Percentiles rank a stretch among this genome's conserved stretches.
These are phyloP conservation scores for Epinotia demarniana DNA, from an alignment of 2,888 invertebrate species.

Conservation along the genomic window DNA sequence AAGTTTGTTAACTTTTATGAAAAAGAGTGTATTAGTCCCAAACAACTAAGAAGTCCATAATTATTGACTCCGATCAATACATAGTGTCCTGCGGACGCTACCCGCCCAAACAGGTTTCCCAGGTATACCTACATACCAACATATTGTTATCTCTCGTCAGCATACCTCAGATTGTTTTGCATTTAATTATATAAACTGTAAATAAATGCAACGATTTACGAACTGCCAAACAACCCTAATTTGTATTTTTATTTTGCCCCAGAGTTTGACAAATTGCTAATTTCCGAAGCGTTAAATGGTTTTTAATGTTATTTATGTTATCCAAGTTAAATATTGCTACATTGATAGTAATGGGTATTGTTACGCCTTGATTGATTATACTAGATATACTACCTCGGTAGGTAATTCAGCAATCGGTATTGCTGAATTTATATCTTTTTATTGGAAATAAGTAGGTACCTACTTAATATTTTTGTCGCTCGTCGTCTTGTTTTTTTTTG, in stretches of 20 bases:
- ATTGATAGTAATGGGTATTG: not conserved
- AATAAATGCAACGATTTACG: constrained; percentile 59
- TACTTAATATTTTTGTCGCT: not conserved
- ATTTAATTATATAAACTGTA: constrained; percentile 62
- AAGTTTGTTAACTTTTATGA: not conserved
- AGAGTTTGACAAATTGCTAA: constrained; percentile 61
- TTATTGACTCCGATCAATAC: constrained; percentile 9
- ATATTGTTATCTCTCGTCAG: constrained; percentile 69
- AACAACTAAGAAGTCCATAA: not conserved
- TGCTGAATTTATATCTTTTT: not conserved
- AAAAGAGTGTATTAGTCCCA: not conserved
- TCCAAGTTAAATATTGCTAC: not conserved
- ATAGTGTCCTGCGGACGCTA: constrained; percentile 60
- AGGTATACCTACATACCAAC: constrained; percentile 62
- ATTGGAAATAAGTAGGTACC: not conserved
- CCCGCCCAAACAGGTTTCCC: constrained; percentile 65
- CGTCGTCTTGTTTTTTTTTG: not conserved
- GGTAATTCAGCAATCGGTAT: no score
- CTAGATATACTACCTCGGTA: not conserved
- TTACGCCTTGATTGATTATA: not conserved
- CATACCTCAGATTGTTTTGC: constrained; percentile 72
- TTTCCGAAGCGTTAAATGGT: constrained; percentile 17
- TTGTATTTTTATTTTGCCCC: constrained; percentile 49
- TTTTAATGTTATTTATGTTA: constrained; percentile 17
- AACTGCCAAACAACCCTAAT: constrained; percentile 66